Base-by-base conservation (phyloP, 1,140 invertebrate genomes). In the Leptinotarsa undecemlineata region DNA sequence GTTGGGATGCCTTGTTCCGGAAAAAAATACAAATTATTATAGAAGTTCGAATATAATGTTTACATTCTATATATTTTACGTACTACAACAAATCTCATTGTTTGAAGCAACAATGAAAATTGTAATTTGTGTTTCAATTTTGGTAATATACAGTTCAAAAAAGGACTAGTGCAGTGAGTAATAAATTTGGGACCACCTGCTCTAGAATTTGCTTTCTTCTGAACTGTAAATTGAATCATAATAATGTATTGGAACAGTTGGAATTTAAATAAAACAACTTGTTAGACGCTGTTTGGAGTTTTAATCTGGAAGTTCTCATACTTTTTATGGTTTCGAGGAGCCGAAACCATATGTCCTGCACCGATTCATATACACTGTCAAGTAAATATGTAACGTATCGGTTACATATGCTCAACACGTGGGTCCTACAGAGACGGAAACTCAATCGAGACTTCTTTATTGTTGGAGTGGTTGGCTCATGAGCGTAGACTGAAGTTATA, bases 281-380 rank as follows among this genome's bases (percentile, higher is more conserved):
- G 51, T 57, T 57, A 57, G 17, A 3, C 51, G 4, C 51, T 57
- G 15, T 17, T 57, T 57, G n/a, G 51, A 57, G 51, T 57, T 57
- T 57, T 19, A 57, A 57, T 57, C 51, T 57, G 51, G 51, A 57
- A 57, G 51, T 57, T 57, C 51, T 57, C 51, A 57, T 57, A 15
- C 15, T 57, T 57, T 57, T 57, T 57, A 57, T 57, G 51, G 51
- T 57, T 57, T 57, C 51, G 51, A 57, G 51, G 51, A 19, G 51
- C 51, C 4, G 51, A 57, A 57, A 57, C 51, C 51, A 57, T 19
- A 57, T 57, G 51, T 57, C 51, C 17, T 19, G 15, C 15, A 19
- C 15, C 51, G n/a, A 57, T 57, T 57, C n/a, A 57, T 57, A 57
- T 19, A 57, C 51, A 57, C 51, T 57, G 51, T 19, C 51, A 57